Evolutionary conservation across 1,140 invertebrate species (phyloP).

Genomic region (Streblospio benedicti): DNA sequence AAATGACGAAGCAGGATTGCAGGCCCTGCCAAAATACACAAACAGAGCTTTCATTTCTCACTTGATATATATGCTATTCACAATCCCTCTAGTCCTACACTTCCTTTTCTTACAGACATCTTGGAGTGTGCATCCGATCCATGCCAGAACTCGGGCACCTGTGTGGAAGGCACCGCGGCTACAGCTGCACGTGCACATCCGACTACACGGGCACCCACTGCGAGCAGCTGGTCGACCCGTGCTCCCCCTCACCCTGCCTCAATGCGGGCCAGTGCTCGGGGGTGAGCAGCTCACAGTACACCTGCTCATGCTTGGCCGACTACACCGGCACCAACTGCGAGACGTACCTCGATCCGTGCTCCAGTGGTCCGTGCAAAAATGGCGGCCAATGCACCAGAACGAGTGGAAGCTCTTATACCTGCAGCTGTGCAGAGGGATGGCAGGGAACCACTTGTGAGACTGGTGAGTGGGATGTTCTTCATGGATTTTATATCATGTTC

Average conservation of each 20-base stretch:
- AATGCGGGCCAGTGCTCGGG: slow-evolving; percentile 10
- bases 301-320: slow-evolving; percentile 75
- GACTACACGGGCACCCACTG: slow-evolving; percentile 26
- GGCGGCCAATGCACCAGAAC: slow-evolving; percentile 76
- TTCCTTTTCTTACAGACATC: slow-evolving; percentile 3
- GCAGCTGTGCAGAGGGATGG: slow-evolving; percentile 53
- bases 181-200: background rate
- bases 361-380: slow-evolving; percentile 56
- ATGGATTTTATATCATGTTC: no score
- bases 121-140: slow-evolving; percentile 49
- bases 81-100: no score
- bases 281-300: no score
- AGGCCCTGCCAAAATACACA: no score
- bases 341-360: slow-evolving; percentile 5
- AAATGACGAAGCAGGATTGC: no score
- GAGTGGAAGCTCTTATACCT: slow-evolving; percentile 30
- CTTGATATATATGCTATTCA: no score
- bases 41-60: no score
- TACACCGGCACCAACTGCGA: slow-evolving; percentile 56
- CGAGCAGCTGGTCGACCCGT: slow-evolving; percentile 5
- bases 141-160: slow-evolving; percentile 84
- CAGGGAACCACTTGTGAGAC: slow-evolving; percentile 59
- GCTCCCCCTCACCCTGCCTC: slow-evolving; percentile 6
- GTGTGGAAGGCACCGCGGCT: slow-evolving; percentile 40
- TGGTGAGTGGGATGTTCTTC: no score